Evolutionary conservation across 2,888 invertebrate species (phyloP).

Genomic region (Drosophila maculinotata): DNA sequence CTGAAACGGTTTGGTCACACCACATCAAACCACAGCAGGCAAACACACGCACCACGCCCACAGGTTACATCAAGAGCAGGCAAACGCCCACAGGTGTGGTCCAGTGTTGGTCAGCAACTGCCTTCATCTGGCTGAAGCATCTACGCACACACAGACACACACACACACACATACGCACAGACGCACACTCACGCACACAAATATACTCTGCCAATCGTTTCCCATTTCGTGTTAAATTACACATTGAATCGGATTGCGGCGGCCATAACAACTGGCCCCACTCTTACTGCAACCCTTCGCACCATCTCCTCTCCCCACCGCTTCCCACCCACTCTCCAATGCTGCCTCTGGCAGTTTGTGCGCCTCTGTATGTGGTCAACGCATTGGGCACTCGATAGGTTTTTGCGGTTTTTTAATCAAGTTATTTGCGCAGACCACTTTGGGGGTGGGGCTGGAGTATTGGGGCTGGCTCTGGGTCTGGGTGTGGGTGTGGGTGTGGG

Average conservation of each 20-base stretch:
- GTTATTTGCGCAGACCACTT: constrained; percentile 69
- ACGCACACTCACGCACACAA: constrained; percentile 10
- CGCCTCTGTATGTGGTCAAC: constrained; percentile 52
- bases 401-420: constrained; percentile 81
- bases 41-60: constrained; percentile 41
- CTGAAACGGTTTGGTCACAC: constrained; percentile 43
- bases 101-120: constrained; percentile 44
- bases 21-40: constrained; percentile 9
- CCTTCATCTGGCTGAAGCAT: constrained; percentile 55
- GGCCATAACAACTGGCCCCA: constrained; percentile 69
- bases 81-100: constrained; percentile 63
- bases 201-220: constrained; percentile 64
- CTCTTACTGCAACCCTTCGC: constrained; percentile 30
- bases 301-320: background rate
- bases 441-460: constrained; percentile 9
- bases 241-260: constrained; percentile 80
- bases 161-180: constrained; percentile 18
- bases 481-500: background rate
- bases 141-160: constrained; percentile 31
- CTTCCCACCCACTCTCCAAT: background rate
- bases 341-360: constrained; percentile 6
- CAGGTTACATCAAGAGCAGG: constrained; percentile 33
- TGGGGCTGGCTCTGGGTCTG: background rate
- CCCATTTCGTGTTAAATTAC: constrained; percentile 81
- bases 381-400: constrained; percentile 75